A percentile compares a stretch with the other conserved stretches of the same genome.
Evolutionary conservation across 2,888 invertebrate species (phyloP).

Genomic region (Branchellion lobata): DNA sequence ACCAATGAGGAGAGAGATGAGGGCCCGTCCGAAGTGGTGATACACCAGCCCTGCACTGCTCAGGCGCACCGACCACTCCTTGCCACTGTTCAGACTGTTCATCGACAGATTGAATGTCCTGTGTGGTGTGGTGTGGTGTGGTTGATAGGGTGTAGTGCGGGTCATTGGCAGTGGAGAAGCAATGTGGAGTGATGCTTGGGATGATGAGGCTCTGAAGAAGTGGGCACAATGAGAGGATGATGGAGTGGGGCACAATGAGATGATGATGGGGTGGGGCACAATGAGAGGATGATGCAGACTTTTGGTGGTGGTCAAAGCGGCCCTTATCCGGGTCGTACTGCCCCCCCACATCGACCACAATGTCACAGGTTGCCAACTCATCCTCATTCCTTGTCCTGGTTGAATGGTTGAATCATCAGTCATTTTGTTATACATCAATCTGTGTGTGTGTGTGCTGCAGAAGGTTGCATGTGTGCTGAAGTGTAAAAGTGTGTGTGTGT

Average conservation of each 20-base stretch:
- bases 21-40: conserved; percentile 79
- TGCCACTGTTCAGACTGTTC: conserved; percentile 57
- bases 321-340: conserved; percentile 75
- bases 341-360: conserved; percentile 92
- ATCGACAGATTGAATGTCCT: conserved; percentile 63
- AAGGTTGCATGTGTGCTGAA: no score
- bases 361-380: conserved; percentile 77
- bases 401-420: no score
- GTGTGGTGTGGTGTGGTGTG: no score
- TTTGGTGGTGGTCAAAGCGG: conserved; percentile 93
- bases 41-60: conserved; percentile 94
- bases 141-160: no score
- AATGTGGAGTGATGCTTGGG: background rate
- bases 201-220: background rate
- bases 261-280: no score
- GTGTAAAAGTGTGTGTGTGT: no score
- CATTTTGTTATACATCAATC: no score
- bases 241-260: no score
- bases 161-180: background rate
- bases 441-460: no score
- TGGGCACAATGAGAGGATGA: no score
- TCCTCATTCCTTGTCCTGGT: conserved; percentile 67
- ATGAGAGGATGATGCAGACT: conserved; percentile 57
- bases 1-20: conserved; percentile 61
- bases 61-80: conserved; percentile 68